Evolutionary conservation across 2,113 vertebrate genomes (phyloP), one percentile per base, ranked within the genome.

Genomic region (Alaudala cheleensis): DNA sequence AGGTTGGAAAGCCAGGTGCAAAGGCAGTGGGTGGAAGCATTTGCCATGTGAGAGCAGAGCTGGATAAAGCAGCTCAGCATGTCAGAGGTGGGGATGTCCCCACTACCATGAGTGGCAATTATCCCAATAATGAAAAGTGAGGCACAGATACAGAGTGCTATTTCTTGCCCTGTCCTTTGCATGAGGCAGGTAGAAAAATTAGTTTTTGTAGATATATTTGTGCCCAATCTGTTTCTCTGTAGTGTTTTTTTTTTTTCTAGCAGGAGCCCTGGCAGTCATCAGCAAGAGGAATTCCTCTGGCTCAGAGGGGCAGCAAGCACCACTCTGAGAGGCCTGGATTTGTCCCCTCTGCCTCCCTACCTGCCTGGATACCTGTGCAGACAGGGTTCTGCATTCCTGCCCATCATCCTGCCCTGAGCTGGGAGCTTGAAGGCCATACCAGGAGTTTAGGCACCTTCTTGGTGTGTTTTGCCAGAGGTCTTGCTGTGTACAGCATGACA

Each of bases 1-100:
- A 88, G 58, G 50, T 45, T 90, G 50, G 78, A 87, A 95, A 88
- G 24, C 34, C 82, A 77, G 62, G 57, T 80, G 34, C 60, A 80
- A 92, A 91, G 57, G 42, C 53, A 89, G 62, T 31, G 50, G 9
- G 9, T 58, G 51, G 80, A 61, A 85, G 17, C 26, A 47, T 62
- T 57, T 73, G 22, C 16, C 76, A 18, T 34, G 56, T 39, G 28
- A 90, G 37, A 93, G 51, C 24, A 85, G 53, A 81, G 21, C 15
- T 84, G 57, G 53, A 53, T 73, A 62, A 53, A 86, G 73, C 44
- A 89, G 15, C 34, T 78, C 1, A 0, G 45, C 20, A 23, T 56
- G 23, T 74, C 28, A 76, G 57, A 39, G 11, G 9, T 33, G 14
- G 21, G 21, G 15, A 21, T 60, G 58, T 33, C 26, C 29, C 42